These are phyloP conservation scores for Hippocampus comes DNA, from an alignment of 2,113 vertebrate species.

Conservation along the genomic window DNA sequence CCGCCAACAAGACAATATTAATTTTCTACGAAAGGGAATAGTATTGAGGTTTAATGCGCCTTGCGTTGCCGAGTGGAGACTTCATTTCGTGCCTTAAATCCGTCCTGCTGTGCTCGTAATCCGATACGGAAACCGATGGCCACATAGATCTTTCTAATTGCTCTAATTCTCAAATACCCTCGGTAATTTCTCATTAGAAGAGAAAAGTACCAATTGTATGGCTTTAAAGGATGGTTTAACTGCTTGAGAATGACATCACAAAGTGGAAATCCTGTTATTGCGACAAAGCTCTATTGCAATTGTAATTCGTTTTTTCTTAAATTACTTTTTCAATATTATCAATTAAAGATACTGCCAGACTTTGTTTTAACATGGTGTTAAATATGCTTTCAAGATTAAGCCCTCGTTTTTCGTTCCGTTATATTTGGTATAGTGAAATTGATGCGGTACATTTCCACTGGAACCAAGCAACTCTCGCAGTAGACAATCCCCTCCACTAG, in stretches of 20 bases:
- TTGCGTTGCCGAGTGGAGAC: background rate
- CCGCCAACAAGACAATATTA: background rate
- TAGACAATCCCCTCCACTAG: constrained; percentile 37
- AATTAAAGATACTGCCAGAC: background rate
- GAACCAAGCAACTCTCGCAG: constrained; percentile 10
- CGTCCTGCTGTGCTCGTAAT: constrained; percentile 28
- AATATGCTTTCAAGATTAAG: background rate
- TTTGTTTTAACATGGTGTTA: background rate
- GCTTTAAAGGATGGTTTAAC: background rate
- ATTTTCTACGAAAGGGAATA: constrained; percentile 1
- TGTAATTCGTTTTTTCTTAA: too few species aligned
- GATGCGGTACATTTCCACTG: constrained; percentile 52
- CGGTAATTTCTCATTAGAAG: background rate
- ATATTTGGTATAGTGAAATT: background rate
- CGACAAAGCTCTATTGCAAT: too few species aligned
- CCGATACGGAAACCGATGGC: constrained; percentile 5
- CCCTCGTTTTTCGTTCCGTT: background rate
- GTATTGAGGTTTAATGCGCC: background rate
- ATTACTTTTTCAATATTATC: too few species aligned
- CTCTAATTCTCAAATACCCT: background rate
- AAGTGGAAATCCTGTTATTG: background rate
- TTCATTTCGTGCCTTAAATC: background rate
- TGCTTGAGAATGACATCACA: background rate
- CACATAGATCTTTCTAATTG: constrained; percentile 8
- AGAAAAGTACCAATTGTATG: background rate